These are phyloP conservation scores for Drosophila pandora DNA, from an alignment of 1,140 invertebrate species.

Conservation along the genomic window DNA sequence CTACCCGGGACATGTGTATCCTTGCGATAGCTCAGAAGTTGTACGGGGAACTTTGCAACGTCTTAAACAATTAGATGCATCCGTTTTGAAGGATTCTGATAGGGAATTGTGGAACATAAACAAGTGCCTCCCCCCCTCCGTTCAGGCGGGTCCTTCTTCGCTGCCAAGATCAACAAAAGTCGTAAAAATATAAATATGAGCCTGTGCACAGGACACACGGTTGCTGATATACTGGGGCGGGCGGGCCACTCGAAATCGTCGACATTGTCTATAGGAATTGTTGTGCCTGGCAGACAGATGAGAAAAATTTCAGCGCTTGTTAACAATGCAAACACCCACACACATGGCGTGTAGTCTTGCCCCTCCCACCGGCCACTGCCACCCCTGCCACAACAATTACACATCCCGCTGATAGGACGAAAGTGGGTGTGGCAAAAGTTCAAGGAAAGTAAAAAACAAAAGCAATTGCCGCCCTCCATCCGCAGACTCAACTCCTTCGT, in stretches of 20 bases:
- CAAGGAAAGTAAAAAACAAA: constrained; percentile 69
- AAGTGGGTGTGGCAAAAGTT: constrained; percentile 31
- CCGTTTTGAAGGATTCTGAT: constrained; percentile 43
- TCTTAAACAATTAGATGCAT: constrained; percentile 46
- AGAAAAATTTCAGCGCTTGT: constrained; percentile 67
- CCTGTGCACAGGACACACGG: constrained; percentile 8
- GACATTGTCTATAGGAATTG: constrained; percentile 63
- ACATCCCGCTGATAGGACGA: constrained; percentile 4
- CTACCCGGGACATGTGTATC: background rate
- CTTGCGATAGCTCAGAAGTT: constrained; percentile 11
- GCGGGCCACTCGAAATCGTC: constrained; percentile 40
- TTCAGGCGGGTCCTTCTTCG: no score
- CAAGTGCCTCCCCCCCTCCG: constrained; percentile 23
- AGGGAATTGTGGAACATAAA: constrained; percentile 62
- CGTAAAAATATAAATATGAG: constrained; percentile 78
- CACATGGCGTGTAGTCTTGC: constrained; percentile 25
- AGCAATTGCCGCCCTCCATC: constrained; percentile 42
- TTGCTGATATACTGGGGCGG: constrained; percentile 6
- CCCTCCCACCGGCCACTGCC: constrained; percentile 5
- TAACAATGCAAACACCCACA: constrained; percentile 69
- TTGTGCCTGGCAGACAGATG: constrained; percentile 70
- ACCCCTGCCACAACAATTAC: constrained; percentile 34
- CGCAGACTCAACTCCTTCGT: constrained; percentile 11
- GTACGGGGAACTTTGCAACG: constrained; percentile 10
- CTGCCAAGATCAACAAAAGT: constrained; percentile 74